A percentile compares a stretch with the other conserved stretches of the same genome.
phyloP scores from a whole-genome alignment of 2,113 vertebrate genomes.

The Ciconia stormi region DNA sequence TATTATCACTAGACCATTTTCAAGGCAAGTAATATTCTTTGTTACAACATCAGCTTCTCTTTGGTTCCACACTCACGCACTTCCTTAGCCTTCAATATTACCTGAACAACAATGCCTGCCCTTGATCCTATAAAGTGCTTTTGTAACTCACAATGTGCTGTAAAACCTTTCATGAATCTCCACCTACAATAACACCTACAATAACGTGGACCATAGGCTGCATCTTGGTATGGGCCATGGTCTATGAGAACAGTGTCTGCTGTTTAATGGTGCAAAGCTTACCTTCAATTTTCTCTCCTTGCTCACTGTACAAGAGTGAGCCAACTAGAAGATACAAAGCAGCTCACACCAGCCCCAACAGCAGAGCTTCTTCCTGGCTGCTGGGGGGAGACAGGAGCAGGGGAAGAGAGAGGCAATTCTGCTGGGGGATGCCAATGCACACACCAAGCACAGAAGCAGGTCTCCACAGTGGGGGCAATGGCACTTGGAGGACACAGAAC shows the following conservation, averaged over 20 bases:
- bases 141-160: background rate
- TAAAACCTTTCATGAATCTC: background rate
- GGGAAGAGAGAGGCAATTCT: background rate
- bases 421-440: accelerated
- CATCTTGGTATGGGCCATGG: background rate
- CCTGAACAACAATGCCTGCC: background rate
- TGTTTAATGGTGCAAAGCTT: background rate
- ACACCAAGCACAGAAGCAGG: background rate
- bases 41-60: background rate
- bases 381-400: background rate
- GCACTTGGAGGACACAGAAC: background rate
- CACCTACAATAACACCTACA: background rate
- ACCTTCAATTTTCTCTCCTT: background rate
- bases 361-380: background rate
- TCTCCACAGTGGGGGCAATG: background rate
- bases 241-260: background rate
- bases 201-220: accelerated
- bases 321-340: background rate
- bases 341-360: background rate
- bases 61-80: background rate
- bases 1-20: background rate
- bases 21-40: background rate
- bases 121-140: background rate
- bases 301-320: background rate
- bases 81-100: background rate